Evolutionary conservation across 1,140 invertebrate genomes (phyloP), one percentile per base, ranked within the genome.

Genomic region (Argopecten irradians): DNA sequence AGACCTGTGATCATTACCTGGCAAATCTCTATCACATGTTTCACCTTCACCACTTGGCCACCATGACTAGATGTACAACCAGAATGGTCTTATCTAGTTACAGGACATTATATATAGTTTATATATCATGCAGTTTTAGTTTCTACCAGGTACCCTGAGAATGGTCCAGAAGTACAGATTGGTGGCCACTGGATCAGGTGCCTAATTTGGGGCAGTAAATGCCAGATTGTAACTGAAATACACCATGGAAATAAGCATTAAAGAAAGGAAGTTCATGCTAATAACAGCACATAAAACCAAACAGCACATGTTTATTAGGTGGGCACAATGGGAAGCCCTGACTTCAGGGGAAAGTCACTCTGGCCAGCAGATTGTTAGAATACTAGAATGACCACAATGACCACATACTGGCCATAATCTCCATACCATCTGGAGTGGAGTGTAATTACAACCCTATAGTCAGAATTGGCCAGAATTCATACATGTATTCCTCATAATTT

Each of bases 231-330:
- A 71, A 16, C 55, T 71, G 55, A 71, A 71, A 28, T 28, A 28
- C 43, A 28, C 11, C n/a, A 71, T 71, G 55, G 55, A 71, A 71
- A 71, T 71, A 28, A 71, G 55, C 55, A 71, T 71, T 71, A n/a
- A 71, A 71, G n/a, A 71, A 71, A 28, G 55, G 22, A 71, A 71
- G 55, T 71, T 71, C 55, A 71, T 71, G 55, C 55, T 71, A 71
- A 71, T 71, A 71, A 71, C 55, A 71, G 22, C 55, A 71, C 55
- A 71, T 71, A 71, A 71, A 71, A 71, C 5, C 22, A n/a, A 71
- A 5, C n/a, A 16, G 55, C 55, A 71, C 55, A 71, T 71, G 55
- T 71, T 71, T 71, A 71, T 28, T 71, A 16, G 55, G 16, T 5
- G 55, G 55, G 55, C 55, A 71, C 22, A 71, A 71, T 11, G 55